These are phyloP conservation scores for Ranitomeya variabilis DNA, from an alignment of 2,113 vertebrate species.

Conservation along the genomic window DNA sequence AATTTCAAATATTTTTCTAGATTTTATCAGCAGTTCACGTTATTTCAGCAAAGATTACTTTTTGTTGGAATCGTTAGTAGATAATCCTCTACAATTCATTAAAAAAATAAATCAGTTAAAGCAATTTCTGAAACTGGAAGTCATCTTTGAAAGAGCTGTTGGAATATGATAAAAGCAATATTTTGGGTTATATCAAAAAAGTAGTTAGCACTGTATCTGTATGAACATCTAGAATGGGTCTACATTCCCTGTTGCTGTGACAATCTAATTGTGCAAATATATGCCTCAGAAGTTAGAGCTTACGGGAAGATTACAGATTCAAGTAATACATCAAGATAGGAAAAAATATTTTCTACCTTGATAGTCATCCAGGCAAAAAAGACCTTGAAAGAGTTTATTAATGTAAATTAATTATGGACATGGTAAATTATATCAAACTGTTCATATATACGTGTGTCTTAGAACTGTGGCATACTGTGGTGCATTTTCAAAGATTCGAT, in stretches of 20 bases:
- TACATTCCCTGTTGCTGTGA: slow-evolving; percentile 4
- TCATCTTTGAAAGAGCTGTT: slow-evolving; percentile 24
- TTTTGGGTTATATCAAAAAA: slow-evolving; percentile 45
- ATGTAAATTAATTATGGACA: slow-evolving; percentile 17
- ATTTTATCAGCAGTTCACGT: slow-evolving; percentile 40
- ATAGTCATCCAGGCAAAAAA: neutral
- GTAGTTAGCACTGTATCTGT: slow-evolving; percentile 34
- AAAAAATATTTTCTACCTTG: neutral
- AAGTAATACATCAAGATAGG: slow-evolving; percentile 36
- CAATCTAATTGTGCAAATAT: slow-evolving; percentile 48
- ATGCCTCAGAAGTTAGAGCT: slow-evolving; percentile 41
- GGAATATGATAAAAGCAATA: slow-evolving; percentile 33
- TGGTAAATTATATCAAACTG: slow-evolving; percentile 6
- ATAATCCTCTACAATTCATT: slow-evolving; percentile 43
- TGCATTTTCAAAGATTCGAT: neutral
- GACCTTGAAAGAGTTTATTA: slow-evolving; percentile 3
- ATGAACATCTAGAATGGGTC: slow-evolving; percentile 31
- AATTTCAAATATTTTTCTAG: slow-evolving; percentile 37
- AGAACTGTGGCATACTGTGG: neutral
- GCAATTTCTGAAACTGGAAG: slow-evolving; percentile 38
- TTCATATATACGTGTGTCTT: neutral
- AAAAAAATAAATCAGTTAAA: slow-evolving; percentile 45
- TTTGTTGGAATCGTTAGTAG: slow-evolving; percentile 21
- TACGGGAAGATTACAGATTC: slow-evolving; percentile 14
- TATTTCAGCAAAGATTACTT: slow-evolving; percentile 34